Base-by-base conservation (phyloP, 92 coral and sea anemone genomes). In the Umimayanthus chanpuru region DNA sequence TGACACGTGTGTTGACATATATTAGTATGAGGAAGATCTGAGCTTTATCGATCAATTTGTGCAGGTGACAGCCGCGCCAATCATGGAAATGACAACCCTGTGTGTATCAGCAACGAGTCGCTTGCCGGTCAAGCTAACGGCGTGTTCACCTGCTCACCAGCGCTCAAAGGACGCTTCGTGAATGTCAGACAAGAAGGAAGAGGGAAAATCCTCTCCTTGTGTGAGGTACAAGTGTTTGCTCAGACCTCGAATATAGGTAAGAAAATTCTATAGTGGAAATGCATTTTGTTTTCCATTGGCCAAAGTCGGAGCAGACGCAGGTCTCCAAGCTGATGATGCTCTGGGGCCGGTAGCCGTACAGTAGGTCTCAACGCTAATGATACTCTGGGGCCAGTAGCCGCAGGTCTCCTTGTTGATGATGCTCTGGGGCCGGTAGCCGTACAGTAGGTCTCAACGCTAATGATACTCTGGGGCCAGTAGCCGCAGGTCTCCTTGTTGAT, bases 91-190 rank as follows among this genome's bases (percentile, higher is more conserved):
- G 79, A 75, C n/a, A 83, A 83, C 67, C 90, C 90, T 28, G 81
- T 89, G 21, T 90, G 93, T 76, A 85, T 81, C 73, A 86, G 80
- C 72, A 80, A 90, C 55, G 88, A 86, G 78, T 83, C 87, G 8
- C 76, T 83, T 14, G 67, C 66, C 32, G 87, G 87, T 20, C 78
- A 83, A 32, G 39, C 53, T 26, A 83, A 83, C 76, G 78, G 87
- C 23, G 67, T 83, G 10, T 83, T 83, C 18, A 43, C 87, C 64
- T 83, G 87, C 61, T 83, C 87, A 5, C 47, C 78, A 14, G 78
- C 87, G 4, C 87, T 83, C 40, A 29, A 36, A 7, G 87, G 87
- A 4, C 78, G 78, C 76, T 83, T 68, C 43, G 87, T 83, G 21
- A 83, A 70, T 70, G 68, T 83, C 78, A 83, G 78, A 44, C 87